A percentile compares a stretch with the other conserved stretches of the same genome.
Evolutionary conservation across 2,797 vertebrate genomes (phyloP).

Genomic region (Kryptopterus vitreolus): DNA sequence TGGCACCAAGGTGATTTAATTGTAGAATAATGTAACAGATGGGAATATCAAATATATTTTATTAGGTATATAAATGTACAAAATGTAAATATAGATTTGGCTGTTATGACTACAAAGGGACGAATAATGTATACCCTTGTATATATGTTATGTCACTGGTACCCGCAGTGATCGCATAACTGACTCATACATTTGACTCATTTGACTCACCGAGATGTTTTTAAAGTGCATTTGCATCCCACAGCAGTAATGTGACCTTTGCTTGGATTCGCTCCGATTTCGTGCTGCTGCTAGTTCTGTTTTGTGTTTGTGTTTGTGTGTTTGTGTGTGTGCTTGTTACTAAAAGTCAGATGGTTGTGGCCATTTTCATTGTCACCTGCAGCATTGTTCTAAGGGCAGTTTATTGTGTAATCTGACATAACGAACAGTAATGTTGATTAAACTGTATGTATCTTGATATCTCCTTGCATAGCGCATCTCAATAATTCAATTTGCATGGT

Average conservation of each 20-base stretch:
- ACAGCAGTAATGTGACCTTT: conserved; percentile 41
- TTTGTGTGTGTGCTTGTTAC: neutral
- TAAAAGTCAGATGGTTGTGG: neutral
- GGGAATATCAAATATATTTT: neutral
- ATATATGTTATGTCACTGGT: neutral
- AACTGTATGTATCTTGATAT: neutral
- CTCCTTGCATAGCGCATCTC: neutral
- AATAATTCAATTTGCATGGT: neutral
- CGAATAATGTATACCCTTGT: neutral
- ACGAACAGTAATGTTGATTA: neutral
- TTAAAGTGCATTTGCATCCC: conserved; percentile 33
- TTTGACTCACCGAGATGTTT: neutral
- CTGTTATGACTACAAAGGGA: neutral
- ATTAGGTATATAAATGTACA: too few species aligned
- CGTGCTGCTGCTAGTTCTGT: conserved; percentile 17
- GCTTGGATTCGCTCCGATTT: conserved; percentile 21
- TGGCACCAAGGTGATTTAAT: neutral
- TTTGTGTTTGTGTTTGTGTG: neutral
- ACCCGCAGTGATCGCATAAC: neutral
- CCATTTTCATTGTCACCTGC: neutral
- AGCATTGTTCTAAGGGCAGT: neutral
- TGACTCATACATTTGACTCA: neutral
- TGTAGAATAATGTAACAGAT: neutral
- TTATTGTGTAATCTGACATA: neutral
- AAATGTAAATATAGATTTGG: neutral